These are phyloP conservation scores for Gibbula magus DNA, from an alignment of 2,888 invertebrate species.

Conservation along the genomic window DNA sequence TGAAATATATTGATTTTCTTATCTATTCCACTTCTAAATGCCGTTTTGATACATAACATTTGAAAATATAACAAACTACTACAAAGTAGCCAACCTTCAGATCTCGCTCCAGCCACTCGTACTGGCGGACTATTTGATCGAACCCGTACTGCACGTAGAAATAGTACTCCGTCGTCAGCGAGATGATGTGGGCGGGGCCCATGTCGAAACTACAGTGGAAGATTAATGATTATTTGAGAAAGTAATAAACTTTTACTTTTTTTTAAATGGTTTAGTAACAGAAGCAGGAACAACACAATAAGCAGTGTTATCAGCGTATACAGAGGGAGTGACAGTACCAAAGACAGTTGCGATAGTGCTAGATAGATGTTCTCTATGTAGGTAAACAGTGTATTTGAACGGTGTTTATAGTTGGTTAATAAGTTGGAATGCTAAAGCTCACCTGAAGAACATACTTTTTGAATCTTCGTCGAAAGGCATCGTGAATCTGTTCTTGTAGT, in stretches of 20 bases:
- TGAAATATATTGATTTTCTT: too few species aligned
- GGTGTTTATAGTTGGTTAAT: not conserved
- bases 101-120: slow-evolving; percentile 90
- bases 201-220: slow-evolving; percentile 75
- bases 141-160: slow-evolving; percentile 92
- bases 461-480: slow-evolving; percentile 83
- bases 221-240: not conserved
- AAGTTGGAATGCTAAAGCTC: not conserved
- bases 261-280: too few species aligned
- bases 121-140: slow-evolving; percentile 78
- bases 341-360: too few species aligned
- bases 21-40: too few species aligned
- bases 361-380: too few species aligned
- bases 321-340: not conserved
- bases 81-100: slow-evolving; percentile 77
- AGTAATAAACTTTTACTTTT: too few species aligned
- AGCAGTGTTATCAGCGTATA: not conserved
- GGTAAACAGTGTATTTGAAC: not conserved
- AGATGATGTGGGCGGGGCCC: slow-evolving; percentile 81
- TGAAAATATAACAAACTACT: slow-evolving; percentile 6
- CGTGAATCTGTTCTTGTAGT: slow-evolving; percentile 91
- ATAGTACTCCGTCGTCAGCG: slow-evolving; percentile 93
- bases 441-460: slow-evolving; percentile 71
- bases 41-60: too few species aligned
- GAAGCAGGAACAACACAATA: too few species aligned